Conservation (phyloP, 2,888 invertebrate genomes). For the Zygogramma bicolorata region DNA sequence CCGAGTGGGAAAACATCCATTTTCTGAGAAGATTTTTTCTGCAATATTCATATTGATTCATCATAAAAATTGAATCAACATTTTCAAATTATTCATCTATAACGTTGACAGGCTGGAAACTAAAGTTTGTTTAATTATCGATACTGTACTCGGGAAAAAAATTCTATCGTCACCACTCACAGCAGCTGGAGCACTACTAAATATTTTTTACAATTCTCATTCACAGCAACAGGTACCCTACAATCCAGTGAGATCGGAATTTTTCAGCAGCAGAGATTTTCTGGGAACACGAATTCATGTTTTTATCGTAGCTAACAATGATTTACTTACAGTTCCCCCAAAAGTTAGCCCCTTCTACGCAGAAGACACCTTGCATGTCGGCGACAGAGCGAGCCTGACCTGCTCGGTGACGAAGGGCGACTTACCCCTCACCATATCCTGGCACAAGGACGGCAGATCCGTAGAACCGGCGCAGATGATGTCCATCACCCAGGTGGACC, state of each 20-base stretch:
- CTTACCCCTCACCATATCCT: constrained; percentile 79
- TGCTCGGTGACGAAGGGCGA: constrained; percentile 84
- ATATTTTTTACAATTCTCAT: background rate
- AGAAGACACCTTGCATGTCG: constrained; percentile 77
- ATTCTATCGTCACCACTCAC: no score
- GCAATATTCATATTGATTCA: no score
- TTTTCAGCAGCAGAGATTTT: background rate
- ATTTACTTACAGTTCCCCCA: constrained; percentile 76
- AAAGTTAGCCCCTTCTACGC: constrained; percentile 82
- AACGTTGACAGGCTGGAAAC: no score
- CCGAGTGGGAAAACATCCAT: no score
- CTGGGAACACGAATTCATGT: background rate
- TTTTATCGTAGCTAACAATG: constrained; percentile 17
- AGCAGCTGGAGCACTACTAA: background rate
- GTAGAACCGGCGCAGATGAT: constrained; percentile 74
- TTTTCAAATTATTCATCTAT: no score
- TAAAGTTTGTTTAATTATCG: no score
- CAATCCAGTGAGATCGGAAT: no score
- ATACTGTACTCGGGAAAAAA: no score
- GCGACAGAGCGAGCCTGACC: constrained; percentile 79
- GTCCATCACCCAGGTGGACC: constrained; percentile 79
- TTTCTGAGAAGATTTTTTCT: no score
- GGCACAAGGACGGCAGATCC: constrained; percentile 81
- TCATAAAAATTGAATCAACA: no score
- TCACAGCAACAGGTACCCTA: no score